Conservation (phyloP, 2,113 vertebrate species). For the Prionailurus bengalensis region DNA sequence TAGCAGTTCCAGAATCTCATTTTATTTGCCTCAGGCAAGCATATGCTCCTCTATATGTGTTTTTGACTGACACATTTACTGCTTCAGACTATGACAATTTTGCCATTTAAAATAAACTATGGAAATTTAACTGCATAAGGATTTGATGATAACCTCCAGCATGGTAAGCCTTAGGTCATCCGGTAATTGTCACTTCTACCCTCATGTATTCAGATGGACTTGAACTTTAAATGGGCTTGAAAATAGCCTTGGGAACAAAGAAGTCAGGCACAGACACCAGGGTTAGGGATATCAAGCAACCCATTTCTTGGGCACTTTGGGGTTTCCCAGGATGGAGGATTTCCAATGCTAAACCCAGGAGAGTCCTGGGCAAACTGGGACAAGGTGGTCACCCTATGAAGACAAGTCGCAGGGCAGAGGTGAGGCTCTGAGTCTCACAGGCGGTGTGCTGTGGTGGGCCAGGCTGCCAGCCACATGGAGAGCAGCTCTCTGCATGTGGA, state of each 20-base stretch:
- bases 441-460: neutral
- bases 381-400: neutral
- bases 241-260: neutral
- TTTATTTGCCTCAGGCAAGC: constrained; percentile 60
- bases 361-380: neutral
- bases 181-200: neutral
- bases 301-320: neutral
- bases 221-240: neutral
- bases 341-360: neutral
- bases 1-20: neutral
- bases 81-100: neutral
- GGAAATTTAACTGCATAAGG: neutral
- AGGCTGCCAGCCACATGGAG: neutral
- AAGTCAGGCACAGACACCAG: neutral
- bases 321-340: neutral
- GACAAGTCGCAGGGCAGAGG: neutral
- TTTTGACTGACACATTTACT: constrained; percentile 57
- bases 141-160: constrained; percentile 38
- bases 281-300: neutral
- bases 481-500: neutral
- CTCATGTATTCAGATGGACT: neutral
- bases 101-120: constrained; percentile 51
- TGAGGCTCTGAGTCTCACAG: neutral
- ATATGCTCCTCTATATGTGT: neutral
- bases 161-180: neutral